A percentile compares a stretch with the other conserved stretches of the same genome.
Evolutionary conservation across 2,888 invertebrate species (phyloP).

Genomic region (Camponotus fellah): DNA sequence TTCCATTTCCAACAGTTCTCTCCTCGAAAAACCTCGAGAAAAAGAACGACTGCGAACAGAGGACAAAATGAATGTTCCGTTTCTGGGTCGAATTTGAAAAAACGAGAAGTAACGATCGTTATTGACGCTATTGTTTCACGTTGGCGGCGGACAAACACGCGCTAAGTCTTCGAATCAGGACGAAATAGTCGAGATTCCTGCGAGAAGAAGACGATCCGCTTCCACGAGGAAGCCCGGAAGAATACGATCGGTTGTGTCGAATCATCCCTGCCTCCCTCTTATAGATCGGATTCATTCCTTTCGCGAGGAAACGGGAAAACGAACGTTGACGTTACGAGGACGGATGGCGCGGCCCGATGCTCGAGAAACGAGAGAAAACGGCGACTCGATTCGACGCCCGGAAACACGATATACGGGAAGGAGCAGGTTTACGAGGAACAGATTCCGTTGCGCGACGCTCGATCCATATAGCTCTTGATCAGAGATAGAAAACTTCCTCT

Average conservation of each 20-base stretch:
- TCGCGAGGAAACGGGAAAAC: constrained; percentile 49
- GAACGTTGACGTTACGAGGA: constrained; percentile 63
- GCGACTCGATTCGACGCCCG: constrained; percentile 41
- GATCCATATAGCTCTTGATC: constrained; percentile 48
- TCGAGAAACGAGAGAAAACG: constrained; percentile 55
- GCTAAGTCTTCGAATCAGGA: constrained; percentile 39
- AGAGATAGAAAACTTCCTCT: constrained; percentile 35
- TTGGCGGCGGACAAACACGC: constrained; percentile 51
- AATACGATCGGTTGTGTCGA: constrained; percentile 56
- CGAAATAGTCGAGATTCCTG: constrained; percentile 59
- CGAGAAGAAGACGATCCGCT: constrained; percentile 58
- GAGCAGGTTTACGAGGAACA: constrained; percentile 60
- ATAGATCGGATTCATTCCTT: constrained; percentile 1
- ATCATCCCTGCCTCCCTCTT: constrained; percentile 14
- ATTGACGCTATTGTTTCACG: constrained; percentile 20
- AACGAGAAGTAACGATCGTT: constrained; percentile 14
- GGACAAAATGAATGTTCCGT: constrained; percentile 4
- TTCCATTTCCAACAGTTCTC: background rate
- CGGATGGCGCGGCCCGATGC: constrained; percentile 57
- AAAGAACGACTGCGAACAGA: background rate
- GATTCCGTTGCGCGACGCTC: constrained; percentile 47
- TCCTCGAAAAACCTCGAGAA: background rate
- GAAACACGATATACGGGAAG: constrained; percentile 62
- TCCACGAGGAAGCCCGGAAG: constrained; percentile 21
- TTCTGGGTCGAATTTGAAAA: background rate